Evolutionary conservation across 2,797 vertebrate species (phyloP), one percentile per base, ranked within the genome.

Genomic region (Pogoniulus pusillus): DNA sequence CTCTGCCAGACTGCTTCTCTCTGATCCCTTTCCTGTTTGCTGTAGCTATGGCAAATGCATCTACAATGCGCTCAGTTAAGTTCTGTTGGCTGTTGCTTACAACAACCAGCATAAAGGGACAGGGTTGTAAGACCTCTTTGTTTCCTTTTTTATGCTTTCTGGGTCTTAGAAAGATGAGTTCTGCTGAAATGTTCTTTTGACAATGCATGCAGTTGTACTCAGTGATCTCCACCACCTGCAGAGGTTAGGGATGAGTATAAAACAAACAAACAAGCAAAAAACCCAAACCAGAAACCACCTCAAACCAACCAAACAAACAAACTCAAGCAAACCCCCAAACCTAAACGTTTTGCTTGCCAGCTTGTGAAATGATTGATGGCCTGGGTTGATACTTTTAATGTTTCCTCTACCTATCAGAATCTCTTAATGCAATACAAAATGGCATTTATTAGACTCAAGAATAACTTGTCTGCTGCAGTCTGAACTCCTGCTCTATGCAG

Each of bases 361-460:
- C 71, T 64, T 85, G 12, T 37, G 10, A 85, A 54, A 41, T 69
- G 34, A 22, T 32, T 62, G 34, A 45, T 74, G 62, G 13, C 10
- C 49, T 51, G 15, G 2, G 6, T 64, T 73, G 79, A 23, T 58
- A 39, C 51, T 70, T 85, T 71, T 70, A 20, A 32, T 66, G 32
- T 64, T 77, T 49, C 27, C 59, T 16, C 39, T 74, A 26, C 35
- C n/a, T 83, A 10, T 16, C 64, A 63, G 37, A 62, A 37, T 78
- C 34, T 78, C 0, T 0, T 37, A 83, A n/a, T 4, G 0, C 29
- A 54, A 7, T 64, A 57, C 18, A 57, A 63, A 83, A 41, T 43
- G n/a, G 29, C 29, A 17, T 58, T 64, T 54, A 29, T 24, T 2
- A 1, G 20, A 23, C 59, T 32, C 29, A 60, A 75, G 64, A 19